Percentiles rank a stretch among this genome's conserved stretches.
Evolutionary conservation across 2,797 vertebrate genomes (phyloP).

Genomic region (Serranus cabrilla): DNA sequence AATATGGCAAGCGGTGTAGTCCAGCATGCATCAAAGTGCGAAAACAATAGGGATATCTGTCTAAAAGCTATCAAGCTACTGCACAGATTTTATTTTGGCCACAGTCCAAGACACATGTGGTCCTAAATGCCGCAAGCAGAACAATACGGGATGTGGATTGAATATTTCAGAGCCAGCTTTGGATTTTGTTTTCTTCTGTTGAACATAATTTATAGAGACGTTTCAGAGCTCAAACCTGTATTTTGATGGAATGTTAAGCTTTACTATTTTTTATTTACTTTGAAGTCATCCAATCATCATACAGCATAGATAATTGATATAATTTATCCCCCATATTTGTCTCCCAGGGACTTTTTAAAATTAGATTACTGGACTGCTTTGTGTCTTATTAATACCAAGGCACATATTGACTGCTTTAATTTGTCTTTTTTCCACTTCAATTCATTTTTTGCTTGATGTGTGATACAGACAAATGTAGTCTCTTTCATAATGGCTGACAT

Average conservation of each 20-base stretch:
- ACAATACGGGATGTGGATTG: conserved; percentile 44
- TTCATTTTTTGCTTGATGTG: too few species aligned
- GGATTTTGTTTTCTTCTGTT: background rate
- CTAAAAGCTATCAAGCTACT: background rate
- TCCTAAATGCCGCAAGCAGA: conserved; percentile 43
- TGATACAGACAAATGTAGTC: background rate
- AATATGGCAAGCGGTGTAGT: background rate
- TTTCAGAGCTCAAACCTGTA: background rate
- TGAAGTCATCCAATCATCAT: background rate
- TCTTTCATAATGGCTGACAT: background rate
- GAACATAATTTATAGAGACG: background rate
- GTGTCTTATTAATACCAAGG: background rate
- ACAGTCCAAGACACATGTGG: conserved; percentile 58
- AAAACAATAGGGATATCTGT: conserved; percentile 21
- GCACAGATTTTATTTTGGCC: conserved; percentile 54
- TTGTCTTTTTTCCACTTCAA: background rate
- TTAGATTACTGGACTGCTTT: background rate
- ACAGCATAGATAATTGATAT: background rate
- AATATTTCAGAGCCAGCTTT: conserved; percentile 16
- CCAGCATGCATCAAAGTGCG: background rate
- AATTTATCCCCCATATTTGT: background rate
- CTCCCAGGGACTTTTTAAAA: background rate
- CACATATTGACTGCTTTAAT: background rate
- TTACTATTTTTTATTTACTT: background rate
- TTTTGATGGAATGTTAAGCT: background rate